A percentile compares a stretch with the other conserved stretches of the same genome.
Conservation (phyloP, 1,140 invertebrate genomes). For the Caenorhabditis brenneri region DNA sequence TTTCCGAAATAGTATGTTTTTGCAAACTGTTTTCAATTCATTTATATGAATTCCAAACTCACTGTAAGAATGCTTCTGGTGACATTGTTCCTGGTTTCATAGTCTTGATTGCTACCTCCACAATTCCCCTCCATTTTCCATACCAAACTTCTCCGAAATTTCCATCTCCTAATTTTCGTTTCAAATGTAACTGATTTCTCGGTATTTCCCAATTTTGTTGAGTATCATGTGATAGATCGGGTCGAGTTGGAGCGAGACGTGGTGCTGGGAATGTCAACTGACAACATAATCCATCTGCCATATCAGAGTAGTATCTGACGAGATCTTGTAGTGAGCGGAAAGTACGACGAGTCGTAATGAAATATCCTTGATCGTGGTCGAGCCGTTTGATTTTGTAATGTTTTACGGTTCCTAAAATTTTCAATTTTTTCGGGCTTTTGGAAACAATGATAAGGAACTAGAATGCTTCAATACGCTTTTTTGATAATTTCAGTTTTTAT, state of each 20-base stretch:
- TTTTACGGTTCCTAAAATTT: constrained; percentile 83
- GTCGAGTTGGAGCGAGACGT: constrained; percentile 89
- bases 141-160: constrained; percentile 95
- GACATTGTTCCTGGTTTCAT: constrained; percentile 87
- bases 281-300: constrained; percentile 87
- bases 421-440: too few species aligned
- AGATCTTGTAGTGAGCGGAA: constrained; percentile 87
- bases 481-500: too few species aligned
- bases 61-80: constrained; percentile 87
- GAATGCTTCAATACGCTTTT: too few species aligned
- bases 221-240: constrained; percentile 89
- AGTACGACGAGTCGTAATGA: constrained; percentile 89
- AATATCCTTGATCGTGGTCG: constrained; percentile 87
- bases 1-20: too few species aligned
- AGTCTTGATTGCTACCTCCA: constrained; percentile 94
- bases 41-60: constrained; percentile 75
- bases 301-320: constrained; percentile 83
- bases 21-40: too few species aligned
- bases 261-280: constrained; percentile 87
- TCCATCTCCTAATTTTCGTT: constrained; percentile 87
- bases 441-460: too few species aligned
- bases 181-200: constrained; percentile 83
- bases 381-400: constrained; percentile 96
- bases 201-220: constrained; percentile 96
- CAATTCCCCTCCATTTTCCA: constrained; percentile 74